phyloP scores from a whole-genome alignment of 2,888 invertebrate genomes.

The Dolichopus griseipennis region DNA sequence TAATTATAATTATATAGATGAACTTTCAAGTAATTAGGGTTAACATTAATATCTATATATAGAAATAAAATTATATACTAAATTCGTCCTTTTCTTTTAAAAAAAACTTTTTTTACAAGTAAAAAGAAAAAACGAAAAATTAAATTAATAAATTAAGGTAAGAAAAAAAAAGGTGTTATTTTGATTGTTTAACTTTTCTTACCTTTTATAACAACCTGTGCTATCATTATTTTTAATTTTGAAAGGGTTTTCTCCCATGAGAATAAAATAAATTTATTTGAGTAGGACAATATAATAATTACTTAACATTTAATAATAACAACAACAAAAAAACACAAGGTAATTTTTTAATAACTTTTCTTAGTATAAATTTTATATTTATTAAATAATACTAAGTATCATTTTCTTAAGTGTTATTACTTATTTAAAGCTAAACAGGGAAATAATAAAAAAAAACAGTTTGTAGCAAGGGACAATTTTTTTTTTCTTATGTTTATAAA shows the following conservation, averaged over 20 bases:
- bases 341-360: neutral
- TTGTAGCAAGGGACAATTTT: too few species aligned
- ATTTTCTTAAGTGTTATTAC: neutral
- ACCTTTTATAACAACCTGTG: neutral
- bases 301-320: neutral
- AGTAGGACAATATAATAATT: constrained; percentile 2
- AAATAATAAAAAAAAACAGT: too few species aligned
- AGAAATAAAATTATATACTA: neutral
- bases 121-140: too few species aligned
- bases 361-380: neutral
- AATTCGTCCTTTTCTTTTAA: too few species aligned
- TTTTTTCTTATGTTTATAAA: too few species aligned
- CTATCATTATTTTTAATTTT: neutral
- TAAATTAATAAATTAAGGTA: too few species aligned
- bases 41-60: neutral
- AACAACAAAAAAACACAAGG: too few species aligned
- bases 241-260: neutral
- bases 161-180: too few species aligned
- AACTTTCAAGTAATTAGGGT: constrained; percentile 1
- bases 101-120: too few species aligned
- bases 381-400: neutral
- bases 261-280: neutral
- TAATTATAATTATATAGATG: neutral
- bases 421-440: neutral
- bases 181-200: neutral